Base-by-base conservation (phyloP, 2,888 invertebrate genomes). In the Scaptodrosophila latifasciaeformis region DNA sequence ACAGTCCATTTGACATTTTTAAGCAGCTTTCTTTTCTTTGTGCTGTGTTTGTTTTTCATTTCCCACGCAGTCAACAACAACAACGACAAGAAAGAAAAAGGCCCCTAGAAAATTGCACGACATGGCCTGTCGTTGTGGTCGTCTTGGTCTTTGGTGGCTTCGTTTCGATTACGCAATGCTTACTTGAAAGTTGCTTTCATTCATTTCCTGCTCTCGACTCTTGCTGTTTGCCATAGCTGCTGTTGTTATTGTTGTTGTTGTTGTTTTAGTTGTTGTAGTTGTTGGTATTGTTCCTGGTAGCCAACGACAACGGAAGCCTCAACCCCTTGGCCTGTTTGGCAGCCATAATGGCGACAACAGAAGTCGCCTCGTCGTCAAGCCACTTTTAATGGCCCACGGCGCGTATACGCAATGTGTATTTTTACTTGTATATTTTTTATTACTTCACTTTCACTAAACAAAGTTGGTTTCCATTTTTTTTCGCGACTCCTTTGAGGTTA, bases 321-420 rank as follows among this genome's bases (percentile, higher is more conserved):
- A 15, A 55, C 55, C 74, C 55, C 58, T 39, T 51, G 48, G 40
- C 12, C 59, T 68, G 34, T 29, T 13, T 34, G 57, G 21, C 59
- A 69, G 70, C 66, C 70, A 58, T 50, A 50, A 52, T 58, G 67
- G 67, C 62, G 68, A 58, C 74, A 64, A 15, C n/a, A n/a, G n/a
- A n/a, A n/a, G n/a, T n/a, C n/a, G n/a, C n/a, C n/a, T n/a, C n/a
- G n/a, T n/a, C n/a, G n/a, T n/a, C n/a, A n/a, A n/a, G n/a, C n/a
- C n/a, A n/a, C n/a, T n/a, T n/a, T n/a, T n/a, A n/a, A 34, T 31
- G 2, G 31, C 12, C 31, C n/a, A 31, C 13, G 12, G 31, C 13
- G 74, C 74, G 74, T 66, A 75, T 75, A 75, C 74, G 82, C 74
- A 79, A 81, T 68, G 63, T 63, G 68, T 57, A 49, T 67, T n/a